Evolutionary conservation across 2,797 vertebrate species (phyloP), one percentile per base, ranked within the genome.

Genomic region (Vireo griseus): DNA sequence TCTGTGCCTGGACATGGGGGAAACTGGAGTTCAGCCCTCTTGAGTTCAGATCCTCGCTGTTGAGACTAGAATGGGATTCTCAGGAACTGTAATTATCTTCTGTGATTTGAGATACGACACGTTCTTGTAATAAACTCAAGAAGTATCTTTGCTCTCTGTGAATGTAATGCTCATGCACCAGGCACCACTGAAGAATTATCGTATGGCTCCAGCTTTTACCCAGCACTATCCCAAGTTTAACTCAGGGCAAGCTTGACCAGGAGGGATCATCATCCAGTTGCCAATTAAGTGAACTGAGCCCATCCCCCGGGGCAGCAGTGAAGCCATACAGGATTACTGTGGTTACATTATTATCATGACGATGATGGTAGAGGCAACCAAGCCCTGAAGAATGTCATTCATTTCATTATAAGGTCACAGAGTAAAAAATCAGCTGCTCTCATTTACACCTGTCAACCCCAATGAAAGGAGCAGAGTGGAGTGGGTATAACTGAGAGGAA

Each of bases 371-470:
- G 24, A 75, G 71, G 31, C 48, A 90, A 91, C 25, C 15, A 39
- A 62, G 47, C 62, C 65, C 87, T 89, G 58, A 93, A 95, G 47
- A 69, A 75, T 88, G 72, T 78, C 68, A 45, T 86, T 92, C 72
- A 42, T 58, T 93, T 93, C 91, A 7, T 7, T 72, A 66, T 90
- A 83, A 89, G 84, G 87, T 91, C 78, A 83, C 40, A 59, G 69
- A 78, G 37, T 51, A 68, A 95, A 91, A 87, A 72, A 71, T 61
- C 5, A 33, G 29, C 65, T 91, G 44, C 57, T 92, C 21, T 86
- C 75, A 65, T 93, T 95, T 93, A 72, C 75, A 92, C 68, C 72
- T 95, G 88, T 77, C 86, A 94, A 62, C 28, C 22, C 21, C 58
- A 88, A 33, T 55, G 65, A 95, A 89, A 83, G 37, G 44, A 80